These are phyloP conservation scores for Fulmarus glacialis DNA, from an alignment of 2,113 vertebrate species.

Conservation along the genomic window DNA sequence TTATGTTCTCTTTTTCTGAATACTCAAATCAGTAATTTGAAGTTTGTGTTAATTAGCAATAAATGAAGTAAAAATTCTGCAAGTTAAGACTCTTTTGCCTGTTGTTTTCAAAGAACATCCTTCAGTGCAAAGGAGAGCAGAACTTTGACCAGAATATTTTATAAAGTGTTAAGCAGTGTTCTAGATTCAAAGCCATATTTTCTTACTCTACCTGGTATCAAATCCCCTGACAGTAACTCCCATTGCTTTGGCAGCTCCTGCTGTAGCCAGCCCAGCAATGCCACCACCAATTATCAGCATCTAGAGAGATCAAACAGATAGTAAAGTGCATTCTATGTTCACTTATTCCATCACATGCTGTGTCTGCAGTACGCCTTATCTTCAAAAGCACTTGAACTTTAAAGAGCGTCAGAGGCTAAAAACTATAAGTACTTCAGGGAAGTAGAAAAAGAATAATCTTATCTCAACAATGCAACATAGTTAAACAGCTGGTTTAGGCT, in stretches of 20 bases:
- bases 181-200: neutral
- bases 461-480: neutral
- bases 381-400: slow-evolving; percentile 50
- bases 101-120: neutral
- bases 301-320: slow-evolving; percentile 59
- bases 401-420: neutral
- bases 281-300: slow-evolving; percentile 84
- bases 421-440: neutral
- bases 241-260: slow-evolving; percentile 84
- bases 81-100: neutral
- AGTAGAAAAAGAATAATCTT: neutral
- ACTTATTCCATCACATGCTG: slow-evolving; percentile 22
- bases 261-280: slow-evolving; percentile 81
- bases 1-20: neutral
- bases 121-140: neutral
- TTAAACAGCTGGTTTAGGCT: slow-evolving; percentile 19
- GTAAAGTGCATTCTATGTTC: neutral
- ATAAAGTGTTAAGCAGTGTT: neutral
- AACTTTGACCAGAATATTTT: neutral
- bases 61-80: neutral
- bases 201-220: slow-evolving; percentile 75
- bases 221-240: slow-evolving; percentile 83
- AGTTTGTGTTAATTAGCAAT: neutral
- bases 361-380: slow-evolving; percentile 10
- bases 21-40: neutral